Conservation (phyloP, 2,888 invertebrate genomes). For the Synergus gifuensis region DNA sequence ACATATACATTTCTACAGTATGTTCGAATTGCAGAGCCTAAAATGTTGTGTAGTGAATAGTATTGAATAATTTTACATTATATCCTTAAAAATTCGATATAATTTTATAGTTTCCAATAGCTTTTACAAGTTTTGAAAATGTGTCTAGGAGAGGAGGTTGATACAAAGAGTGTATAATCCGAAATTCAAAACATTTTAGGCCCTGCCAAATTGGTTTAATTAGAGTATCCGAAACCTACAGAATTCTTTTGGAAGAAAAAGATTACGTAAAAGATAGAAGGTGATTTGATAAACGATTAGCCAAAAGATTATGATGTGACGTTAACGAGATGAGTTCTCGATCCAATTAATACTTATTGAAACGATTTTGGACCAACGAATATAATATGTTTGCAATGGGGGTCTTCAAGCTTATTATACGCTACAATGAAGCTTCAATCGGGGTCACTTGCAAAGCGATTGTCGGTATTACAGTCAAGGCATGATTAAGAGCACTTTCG, state of each 20-base stretch:
- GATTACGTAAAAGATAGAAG: neutral
- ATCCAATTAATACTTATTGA: slow-evolving; percentile 12
- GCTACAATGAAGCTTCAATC: slow-evolving; percentile 68
- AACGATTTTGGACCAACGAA: neutral
- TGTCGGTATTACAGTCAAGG: slow-evolving; percentile 63
- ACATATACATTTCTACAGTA: neutral
- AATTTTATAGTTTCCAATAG: too few species aligned
- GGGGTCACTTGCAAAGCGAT: slow-evolving; percentile 64
- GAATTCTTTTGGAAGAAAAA: neutral
- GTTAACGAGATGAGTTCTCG: slow-evolving; percentile 13
- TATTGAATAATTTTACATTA: too few species aligned
- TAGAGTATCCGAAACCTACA: neutral
- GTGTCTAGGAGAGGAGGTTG: too few species aligned
- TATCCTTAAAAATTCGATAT: too few species aligned
- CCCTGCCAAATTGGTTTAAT: neutral
- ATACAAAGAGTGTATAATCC: too few species aligned
- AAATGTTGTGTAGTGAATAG: too few species aligned
- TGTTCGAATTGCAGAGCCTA: neutral
- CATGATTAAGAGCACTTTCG: slow-evolving; percentile 58
- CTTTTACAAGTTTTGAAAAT: too few species aligned
- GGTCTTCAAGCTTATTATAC: slow-evolving; percentile 62
- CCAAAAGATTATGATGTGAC: slow-evolving; percentile 15
- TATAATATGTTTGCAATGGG: slow-evolving; percentile 52
- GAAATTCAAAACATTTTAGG: too few species aligned
- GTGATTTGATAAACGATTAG: slow-evolving; percentile 13